These are phyloP conservation scores for Petrolisthes cinctipes DNA, from an alignment of 2,888 invertebrate genomes.

Conservation along the genomic window DNA sequence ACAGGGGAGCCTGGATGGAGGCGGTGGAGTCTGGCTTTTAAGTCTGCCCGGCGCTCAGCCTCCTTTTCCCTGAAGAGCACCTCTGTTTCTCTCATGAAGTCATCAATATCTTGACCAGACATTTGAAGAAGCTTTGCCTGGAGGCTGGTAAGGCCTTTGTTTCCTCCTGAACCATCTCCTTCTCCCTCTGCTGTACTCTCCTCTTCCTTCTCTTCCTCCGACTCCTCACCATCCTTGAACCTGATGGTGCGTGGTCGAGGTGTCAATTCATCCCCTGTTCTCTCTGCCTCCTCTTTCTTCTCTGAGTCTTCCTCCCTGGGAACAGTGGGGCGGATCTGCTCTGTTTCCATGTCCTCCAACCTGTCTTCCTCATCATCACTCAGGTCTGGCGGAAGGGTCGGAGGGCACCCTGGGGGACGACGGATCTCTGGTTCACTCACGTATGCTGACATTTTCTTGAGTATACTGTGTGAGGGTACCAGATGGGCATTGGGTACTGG, in stretches of 20 bases:
- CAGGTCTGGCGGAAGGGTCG: constrained; percentile 84
- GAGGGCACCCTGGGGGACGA: constrained; percentile 86
- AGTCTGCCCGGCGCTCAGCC: constrained; percentile 62
- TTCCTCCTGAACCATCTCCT: neutral
- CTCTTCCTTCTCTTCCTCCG: constrained; percentile 58
- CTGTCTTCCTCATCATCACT: constrained; percentile 77
- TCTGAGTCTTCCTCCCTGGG: constrained; percentile 69
- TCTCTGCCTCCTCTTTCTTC: constrained; percentile 69
- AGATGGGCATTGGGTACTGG: constrained; percentile 58
- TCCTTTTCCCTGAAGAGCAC: constrained; percentile 65
- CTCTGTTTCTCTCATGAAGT: constrained; percentile 84
- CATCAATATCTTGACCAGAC: constrained; percentile 91
- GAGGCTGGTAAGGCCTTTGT: constrained; percentile 71
- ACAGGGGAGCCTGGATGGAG: constrained; percentile 69
- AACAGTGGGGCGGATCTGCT: constrained; percentile 70
- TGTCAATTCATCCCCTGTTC: constrained; percentile 69
- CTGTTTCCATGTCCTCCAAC: constrained; percentile 66
- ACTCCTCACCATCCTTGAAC: constrained; percentile 66
- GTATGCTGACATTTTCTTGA: constrained; percentile 57
- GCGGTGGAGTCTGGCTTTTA: constrained; percentile 51
- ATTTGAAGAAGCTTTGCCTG: constrained; percentile 90
- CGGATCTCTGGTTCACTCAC: constrained; percentile 61
- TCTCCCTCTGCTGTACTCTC: constrained; percentile 63
- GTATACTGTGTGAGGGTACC: constrained; percentile 58
- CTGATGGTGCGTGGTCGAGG: constrained; percentile 67